phyloP scores from a whole-genome alignment of 2,888 invertebrate genomes.

The Odontocolon sp. region DNA sequence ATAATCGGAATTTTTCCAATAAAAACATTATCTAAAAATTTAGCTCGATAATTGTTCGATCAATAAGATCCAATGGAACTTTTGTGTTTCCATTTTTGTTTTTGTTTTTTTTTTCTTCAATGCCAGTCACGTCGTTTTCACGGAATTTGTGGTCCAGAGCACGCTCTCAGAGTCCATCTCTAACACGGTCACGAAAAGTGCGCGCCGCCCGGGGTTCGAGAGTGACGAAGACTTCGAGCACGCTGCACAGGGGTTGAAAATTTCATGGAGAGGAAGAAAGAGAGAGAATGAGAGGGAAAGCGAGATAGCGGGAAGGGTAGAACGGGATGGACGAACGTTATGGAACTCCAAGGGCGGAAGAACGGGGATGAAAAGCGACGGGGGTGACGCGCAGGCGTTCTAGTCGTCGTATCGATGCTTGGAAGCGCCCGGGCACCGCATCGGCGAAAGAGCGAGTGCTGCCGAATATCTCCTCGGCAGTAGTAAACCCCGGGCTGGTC shows the following conservation, averaged over 20 bases:
- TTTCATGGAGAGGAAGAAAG: not conserved
- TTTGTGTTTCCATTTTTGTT: too few relatives aligned
- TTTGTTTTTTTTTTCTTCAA: too few relatives aligned
- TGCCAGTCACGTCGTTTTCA: constrained; percentile 29
- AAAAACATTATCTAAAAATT: not conserved
- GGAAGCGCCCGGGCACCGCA: constrained; percentile 73
- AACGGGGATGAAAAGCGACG: constrained; percentile 49
- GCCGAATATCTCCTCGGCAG: constrained; percentile 67
- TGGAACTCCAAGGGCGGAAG: constrained; percentile 1
- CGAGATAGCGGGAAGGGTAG: constrained; percentile 20
- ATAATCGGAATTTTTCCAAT: too few relatives aligned
- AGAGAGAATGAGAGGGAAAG: not conserved
- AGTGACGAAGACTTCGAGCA: constrained; percentile 40
- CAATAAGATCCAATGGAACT: too few relatives aligned
- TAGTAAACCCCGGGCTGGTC: constrained; percentile 78
- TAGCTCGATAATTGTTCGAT: too few relatives aligned
- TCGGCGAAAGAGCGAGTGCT: constrained; percentile 53
- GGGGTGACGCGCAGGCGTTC: constrained; percentile 79
- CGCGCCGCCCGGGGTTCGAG: constrained; percentile 55
- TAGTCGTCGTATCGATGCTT: constrained; percentile 72
- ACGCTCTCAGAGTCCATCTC: constrained; percentile 19
- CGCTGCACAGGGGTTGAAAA: not conserved
- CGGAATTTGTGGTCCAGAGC: constrained; percentile 27
- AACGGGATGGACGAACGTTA: constrained; percentile 22
- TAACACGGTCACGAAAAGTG: constrained; percentile 60